phyloP scores from a whole-genome alignment of 2,797 vertebrate genomes.

The Tragelaphus eurycerus region DNA sequence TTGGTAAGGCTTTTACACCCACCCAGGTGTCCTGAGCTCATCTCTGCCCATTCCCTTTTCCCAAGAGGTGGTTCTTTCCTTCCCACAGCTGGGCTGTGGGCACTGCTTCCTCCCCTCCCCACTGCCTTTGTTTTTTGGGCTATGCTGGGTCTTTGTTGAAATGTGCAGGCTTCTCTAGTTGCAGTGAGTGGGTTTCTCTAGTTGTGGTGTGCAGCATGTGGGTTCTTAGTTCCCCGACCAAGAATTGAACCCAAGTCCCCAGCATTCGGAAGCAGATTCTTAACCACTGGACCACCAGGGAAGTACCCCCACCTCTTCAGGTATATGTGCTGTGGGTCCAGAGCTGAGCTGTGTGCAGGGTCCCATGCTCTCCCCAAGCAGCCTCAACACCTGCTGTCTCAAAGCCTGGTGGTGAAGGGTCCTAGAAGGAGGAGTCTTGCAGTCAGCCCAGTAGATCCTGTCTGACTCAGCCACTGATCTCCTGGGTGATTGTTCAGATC shows the following conservation, averaged over 20 bases:
- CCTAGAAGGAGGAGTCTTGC: background rate
- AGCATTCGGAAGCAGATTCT: background rate
- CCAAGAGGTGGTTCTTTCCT: background rate
- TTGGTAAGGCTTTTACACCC: conserved; percentile 38
- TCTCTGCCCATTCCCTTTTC: background rate
- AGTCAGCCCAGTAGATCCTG: background rate
- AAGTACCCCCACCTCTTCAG: background rate
- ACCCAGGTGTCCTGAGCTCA: background rate
- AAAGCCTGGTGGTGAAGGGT: background rate
- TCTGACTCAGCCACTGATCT: background rate
- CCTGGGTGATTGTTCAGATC: background rate
- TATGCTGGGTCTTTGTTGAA: background rate
- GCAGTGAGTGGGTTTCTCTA: background rate
- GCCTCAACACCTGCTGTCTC: background rate
- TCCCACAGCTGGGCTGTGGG: background rate
- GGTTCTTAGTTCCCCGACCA: background rate
- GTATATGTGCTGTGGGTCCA: background rate
- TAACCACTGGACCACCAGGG: background rate
- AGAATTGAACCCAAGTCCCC: background rate
- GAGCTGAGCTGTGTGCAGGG: background rate
- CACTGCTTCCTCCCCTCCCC: background rate
- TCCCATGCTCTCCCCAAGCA: background rate
- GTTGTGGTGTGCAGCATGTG: background rate
- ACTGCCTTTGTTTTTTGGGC: background rate
- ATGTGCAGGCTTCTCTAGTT: background rate